These are phyloP conservation scores for Poecilia velifera DNA, from an alignment of 2,797 vertebrate genomes.

Conservation along the genomic window DNA sequence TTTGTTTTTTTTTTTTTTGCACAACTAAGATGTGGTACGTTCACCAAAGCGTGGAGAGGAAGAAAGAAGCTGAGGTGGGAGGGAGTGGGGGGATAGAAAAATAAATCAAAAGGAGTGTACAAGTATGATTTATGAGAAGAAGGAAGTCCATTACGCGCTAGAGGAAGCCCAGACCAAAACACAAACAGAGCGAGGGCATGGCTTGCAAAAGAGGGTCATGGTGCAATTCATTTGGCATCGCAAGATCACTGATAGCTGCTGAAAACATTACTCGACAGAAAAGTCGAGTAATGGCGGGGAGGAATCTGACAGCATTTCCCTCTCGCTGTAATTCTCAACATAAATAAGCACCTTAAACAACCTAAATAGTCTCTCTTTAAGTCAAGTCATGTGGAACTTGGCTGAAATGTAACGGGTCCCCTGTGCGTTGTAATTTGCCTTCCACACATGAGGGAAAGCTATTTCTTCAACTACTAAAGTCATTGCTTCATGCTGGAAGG, in stretches of 20 bases:
- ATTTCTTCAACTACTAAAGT: constrained; percentile 48
- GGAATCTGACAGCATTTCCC: constrained; percentile 48
- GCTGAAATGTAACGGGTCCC: constrained; percentile 70
- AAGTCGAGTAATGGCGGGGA: neutral
- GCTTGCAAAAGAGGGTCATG: constrained; percentile 70
- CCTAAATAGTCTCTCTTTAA: constrained; percentile 69
- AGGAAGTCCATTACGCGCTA: constrained; percentile 78
- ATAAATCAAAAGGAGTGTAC: constrained; percentile 59
- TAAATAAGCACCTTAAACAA: constrained; percentile 69
- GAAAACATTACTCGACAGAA: constrained; percentile 55
- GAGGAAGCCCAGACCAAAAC: constrained; percentile 80
- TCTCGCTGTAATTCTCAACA: constrained; percentile 68
- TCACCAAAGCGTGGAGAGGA: constrained; percentile 56
- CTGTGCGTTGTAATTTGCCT: constrained; percentile 68
- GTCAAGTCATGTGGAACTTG: constrained; percentile 66
- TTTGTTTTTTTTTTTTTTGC: neutral
- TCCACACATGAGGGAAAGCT: constrained; percentile 63
- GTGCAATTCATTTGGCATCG: constrained; percentile 61
- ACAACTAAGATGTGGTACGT: constrained; percentile 58
- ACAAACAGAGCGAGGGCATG: constrained; percentile 73
- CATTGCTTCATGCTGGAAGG: constrained; percentile 50
- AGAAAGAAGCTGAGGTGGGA: neutral
- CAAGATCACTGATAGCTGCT: constrained; percentile 64
- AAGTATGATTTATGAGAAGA: constrained; percentile 80
- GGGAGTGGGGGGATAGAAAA: neutral